These are phyloP conservation scores for Drosophila kohkoa DNA, from an alignment of 1,140 invertebrate species.

Conservation along the genomic window DNA sequence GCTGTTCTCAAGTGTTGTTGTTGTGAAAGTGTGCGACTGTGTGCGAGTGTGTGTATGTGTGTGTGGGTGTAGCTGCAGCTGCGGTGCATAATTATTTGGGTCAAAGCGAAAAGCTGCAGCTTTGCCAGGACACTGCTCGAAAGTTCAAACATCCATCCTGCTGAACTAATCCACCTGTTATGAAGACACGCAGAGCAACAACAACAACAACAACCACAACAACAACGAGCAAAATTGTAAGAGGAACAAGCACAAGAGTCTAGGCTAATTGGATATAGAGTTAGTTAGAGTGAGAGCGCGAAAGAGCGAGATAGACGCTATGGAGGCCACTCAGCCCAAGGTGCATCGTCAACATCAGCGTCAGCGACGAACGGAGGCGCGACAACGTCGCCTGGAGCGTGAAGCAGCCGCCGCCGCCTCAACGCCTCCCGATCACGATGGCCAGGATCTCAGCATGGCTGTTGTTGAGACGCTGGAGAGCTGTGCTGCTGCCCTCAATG, in stretches of 20 bases:
- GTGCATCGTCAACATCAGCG: constrained; percentile 83
- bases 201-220: constrained; percentile 9
- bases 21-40: constrained; percentile 13
- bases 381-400: constrained; percentile 68
- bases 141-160: constrained; percentile 38
- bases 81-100: constrained; percentile 72
- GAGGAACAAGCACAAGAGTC: constrained; percentile 9
- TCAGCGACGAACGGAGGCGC: constrained; percentile 75
- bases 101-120: constrained; percentile 63
- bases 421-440: constrained; percentile 49
- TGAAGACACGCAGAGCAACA: constrained; percentile 40
- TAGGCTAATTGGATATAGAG: constrained; percentile 19
- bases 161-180: constrained; percentile 71
- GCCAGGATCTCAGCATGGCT: constrained; percentile 3
- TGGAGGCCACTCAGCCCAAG: constrained; percentile 76
- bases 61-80: constrained; percentile 41
- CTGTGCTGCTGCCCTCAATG: constrained; percentile 67
- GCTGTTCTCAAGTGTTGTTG: constrained; percentile 40
- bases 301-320: constrained; percentile 21
- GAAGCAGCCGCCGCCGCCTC: constrained; percentile 60
- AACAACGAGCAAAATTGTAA: constrained; percentile 12
- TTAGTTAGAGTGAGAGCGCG: neutral
- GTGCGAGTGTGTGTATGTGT: constrained; percentile 26
- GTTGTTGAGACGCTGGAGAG: constrained; percentile 47
- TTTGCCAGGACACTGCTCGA: constrained; percentile 39